A percentile compares a stretch with the other conserved stretches of the same genome.
Evolutionary conservation across 2,888 invertebrate species (phyloP).

Genomic region (Phortica magna): DNA sequence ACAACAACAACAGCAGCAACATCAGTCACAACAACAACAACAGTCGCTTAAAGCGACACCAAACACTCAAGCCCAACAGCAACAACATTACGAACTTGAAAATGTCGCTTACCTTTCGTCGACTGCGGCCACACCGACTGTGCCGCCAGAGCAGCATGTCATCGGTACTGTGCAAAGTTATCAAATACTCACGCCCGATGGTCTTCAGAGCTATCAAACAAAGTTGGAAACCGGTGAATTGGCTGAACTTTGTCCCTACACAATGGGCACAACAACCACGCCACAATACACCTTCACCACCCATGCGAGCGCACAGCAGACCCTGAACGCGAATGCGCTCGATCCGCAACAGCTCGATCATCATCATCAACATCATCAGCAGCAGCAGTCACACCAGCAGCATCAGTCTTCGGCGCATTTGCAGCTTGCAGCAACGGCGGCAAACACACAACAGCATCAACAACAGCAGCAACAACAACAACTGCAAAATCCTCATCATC

Average conservation of each 20-base stretch:
- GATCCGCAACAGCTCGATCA: slow-evolving; percentile 60
- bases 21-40: slow-evolving; percentile 52
- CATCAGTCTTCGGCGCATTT: slow-evolving; percentile 45
- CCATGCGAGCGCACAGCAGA: slow-evolving; percentile 68
- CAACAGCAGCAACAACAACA: slow-evolving; percentile 52
- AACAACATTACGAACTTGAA: slow-evolving; percentile 73
- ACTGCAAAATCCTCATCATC: slow-evolving; percentile 67
- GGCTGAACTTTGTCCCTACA: slow-evolving; percentile 73
- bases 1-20: slow-evolving; percentile 47
- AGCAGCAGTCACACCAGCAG: slow-evolving; percentile 60
- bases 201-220: slow-evolving; percentile 74
- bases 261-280: slow-evolving; percentile 58
- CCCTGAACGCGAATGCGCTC: slow-evolving; percentile 60
- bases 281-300: slow-evolving; percentile 73
- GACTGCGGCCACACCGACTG: slow-evolving; percentile 63
- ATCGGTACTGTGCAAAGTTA: slow-evolving; percentile 77
- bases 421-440: slow-evolving; percentile 47
- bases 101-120: slow-evolving; percentile 75
- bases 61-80: slow-evolving; percentile 45
- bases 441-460: slow-evolving; percentile 51
- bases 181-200: slow-evolving; percentile 75
- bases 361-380: slow-evolving; percentile 58
- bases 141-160: slow-evolving; percentile 67
- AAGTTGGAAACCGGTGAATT: slow-evolving; percentile 64
- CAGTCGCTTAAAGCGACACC: slow-evolving; percentile 47